Conservation (phyloP, 2,888 invertebrate genomes). For the Sesia bembeciformis region DNA sequence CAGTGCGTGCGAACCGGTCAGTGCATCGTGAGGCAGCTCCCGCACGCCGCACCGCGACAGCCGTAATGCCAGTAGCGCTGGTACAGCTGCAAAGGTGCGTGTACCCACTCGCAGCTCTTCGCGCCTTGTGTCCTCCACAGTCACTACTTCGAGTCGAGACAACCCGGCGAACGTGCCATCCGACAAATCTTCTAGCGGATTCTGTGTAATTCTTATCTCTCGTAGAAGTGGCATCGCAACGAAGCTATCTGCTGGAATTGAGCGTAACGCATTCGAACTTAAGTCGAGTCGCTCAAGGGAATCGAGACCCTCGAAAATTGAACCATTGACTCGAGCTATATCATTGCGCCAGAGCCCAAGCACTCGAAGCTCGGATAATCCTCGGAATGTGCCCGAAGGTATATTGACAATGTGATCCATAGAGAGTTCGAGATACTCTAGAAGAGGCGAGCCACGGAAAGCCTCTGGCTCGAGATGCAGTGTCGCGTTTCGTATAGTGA, state of each 20-base stretch:
- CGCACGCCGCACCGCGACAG: slow-evolving; percentile 2
- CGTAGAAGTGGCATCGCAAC: not conserved
- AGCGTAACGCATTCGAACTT: slow-evolving; percentile 14
- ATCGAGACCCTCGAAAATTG: slow-evolving; percentile 14
- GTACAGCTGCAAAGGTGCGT: not conserved
- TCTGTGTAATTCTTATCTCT: slow-evolving; percentile 1
- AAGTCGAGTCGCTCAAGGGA: slow-evolving; percentile 14
- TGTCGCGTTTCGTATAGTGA: slow-evolving; percentile 1
- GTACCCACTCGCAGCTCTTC: slow-evolving; percentile 1
- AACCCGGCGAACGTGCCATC: slow-evolving; percentile 1
- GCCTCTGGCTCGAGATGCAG: slow-evolving; percentile 1
- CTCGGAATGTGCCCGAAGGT: not conserved
- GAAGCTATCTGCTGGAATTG: slow-evolving; percentile 6
- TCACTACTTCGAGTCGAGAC: slow-evolving; percentile 4
- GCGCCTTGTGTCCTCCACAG: slow-evolving; percentile 4
- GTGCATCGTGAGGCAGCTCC: slow-evolving; percentile 1
- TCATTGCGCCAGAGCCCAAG: not conserved
- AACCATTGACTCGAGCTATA: slow-evolving; percentile 7
- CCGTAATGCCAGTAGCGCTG: slow-evolving; percentile 5
- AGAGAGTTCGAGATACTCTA: slow-evolving; percentile 5
- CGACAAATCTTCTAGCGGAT: not conserved
- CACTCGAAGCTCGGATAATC: not conserved
- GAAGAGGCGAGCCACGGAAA: not conserved
- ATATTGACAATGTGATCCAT: slow-evolving; percentile 13
- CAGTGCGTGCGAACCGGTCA: not conserved